Conservation (phyloP, 2,113 vertebrate genomes). For the Ammodytes marinus region DNA sequence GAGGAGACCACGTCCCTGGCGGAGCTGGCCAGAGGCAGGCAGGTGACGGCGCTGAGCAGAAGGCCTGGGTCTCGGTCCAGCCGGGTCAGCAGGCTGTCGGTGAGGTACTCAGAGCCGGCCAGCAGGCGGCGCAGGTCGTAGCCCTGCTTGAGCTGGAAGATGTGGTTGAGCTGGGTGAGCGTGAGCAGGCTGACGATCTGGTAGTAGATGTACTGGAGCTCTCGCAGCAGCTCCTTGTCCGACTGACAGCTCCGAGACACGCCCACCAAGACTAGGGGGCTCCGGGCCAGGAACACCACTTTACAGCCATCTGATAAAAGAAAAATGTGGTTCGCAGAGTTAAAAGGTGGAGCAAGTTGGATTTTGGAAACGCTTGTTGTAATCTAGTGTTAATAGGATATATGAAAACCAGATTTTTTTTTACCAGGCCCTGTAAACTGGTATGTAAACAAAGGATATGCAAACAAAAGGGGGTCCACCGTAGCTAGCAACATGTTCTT, state of each 20-base stretch:
- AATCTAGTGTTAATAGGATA: too few relatives aligned
- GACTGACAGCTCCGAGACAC: constrained; percentile 93
- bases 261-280: constrained; percentile 94
- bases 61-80: constrained; percentile 95
- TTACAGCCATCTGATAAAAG: constrained; percentile 91
- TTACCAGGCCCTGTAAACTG: too few relatives aligned
- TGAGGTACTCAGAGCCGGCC: constrained; percentile 95
- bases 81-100: constrained; percentile 92
- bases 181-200: constrained; percentile 98
- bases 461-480: too few relatives aligned
- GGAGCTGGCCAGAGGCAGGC: constrained; percentile 88
- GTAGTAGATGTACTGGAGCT: constrained; percentile 98
- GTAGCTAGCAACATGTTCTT: too few relatives aligned
- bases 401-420: too few relatives aligned
- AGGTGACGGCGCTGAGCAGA: constrained; percentile 93
- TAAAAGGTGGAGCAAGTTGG: not conserved
- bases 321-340: not conserved
- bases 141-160: constrained; percentile 97
- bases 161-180: constrained; percentile 94
- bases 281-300: constrained; percentile 95
- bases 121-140: constrained; percentile 96
- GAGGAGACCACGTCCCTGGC: constrained; percentile 89
- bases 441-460: too few relatives aligned
- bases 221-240: constrained; percentile 93
- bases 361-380: too few relatives aligned